Percentiles rank a stretch among this genome's conserved stretches.
Conservation (phyloP, 2,797 vertebrate genomes). For the Acrossocheilus fasciatus region DNA sequence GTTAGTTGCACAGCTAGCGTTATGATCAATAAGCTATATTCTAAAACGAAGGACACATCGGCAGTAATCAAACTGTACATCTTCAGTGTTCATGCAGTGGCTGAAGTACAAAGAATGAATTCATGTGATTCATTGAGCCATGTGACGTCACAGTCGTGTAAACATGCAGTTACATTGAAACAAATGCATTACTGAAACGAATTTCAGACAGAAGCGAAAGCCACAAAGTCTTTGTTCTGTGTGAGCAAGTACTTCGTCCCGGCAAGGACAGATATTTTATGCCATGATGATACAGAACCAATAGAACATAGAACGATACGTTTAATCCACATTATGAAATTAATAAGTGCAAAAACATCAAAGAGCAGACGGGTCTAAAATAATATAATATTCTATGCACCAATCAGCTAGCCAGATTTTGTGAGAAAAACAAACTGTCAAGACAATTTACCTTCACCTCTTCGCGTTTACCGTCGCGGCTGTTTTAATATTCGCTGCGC, state of each 20-base stretch:
- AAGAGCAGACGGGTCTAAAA: not conserved
- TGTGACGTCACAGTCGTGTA: slow-evolving; percentile 15
- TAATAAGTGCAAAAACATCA: not conserved
- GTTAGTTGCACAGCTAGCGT: not conserved
- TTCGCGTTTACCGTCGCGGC: slow-evolving; percentile 5
- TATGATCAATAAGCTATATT: not conserved
- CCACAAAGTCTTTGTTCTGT: slow-evolving; percentile 5
- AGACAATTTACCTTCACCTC: not conserved
- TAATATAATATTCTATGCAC: not conserved
- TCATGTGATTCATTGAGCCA: slow-evolving; percentile 18
- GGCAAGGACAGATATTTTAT: not conserved
- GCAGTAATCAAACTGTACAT: not conserved
- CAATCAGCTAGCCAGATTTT: not conserved
- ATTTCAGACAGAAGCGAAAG: slow-evolving; percentile 5
- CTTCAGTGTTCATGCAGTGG: not conserved
- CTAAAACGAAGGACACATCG: not conserved
- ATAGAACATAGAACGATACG: not conserved
- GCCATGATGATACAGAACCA: not conserved
- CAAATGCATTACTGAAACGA: not conserved
- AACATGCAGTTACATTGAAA: slow-evolving; percentile 26
- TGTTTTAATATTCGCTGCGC: not conserved
- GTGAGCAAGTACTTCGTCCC: not conserved
- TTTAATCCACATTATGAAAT: not conserved
- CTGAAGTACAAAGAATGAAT: slow-evolving; percentile 11
- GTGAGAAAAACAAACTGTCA: slow-evolving; percentile 21